Conservation (phyloP, 1,140 invertebrate genomes). For the Drosophila funebris region DNA sequence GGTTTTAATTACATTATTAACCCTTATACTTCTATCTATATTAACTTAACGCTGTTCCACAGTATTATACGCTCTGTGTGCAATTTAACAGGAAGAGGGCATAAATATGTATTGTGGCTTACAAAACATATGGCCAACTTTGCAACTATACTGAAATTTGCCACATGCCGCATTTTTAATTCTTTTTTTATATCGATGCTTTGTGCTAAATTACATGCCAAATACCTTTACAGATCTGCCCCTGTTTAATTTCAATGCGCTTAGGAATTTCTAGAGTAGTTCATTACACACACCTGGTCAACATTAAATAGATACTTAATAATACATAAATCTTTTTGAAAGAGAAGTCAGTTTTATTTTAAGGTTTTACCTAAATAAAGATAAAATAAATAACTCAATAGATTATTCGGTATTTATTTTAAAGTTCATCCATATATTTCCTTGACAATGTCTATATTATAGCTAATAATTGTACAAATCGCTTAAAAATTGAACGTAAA, state of each 20-base stretch:
- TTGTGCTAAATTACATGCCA: constrained; percentile 52
- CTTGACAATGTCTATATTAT: not conserved
- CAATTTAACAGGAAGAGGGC: too few species aligned
- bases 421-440: not conserved
- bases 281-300: constrained; percentile 4
- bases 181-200: constrained; percentile 39
- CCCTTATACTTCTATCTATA: too few species aligned
- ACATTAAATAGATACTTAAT: constrained; percentile 2
- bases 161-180: constrained; percentile 33
- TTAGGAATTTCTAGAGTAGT: not conserved
- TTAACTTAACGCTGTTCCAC: too few species aligned
- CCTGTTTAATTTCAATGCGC: constrained; percentile 12
- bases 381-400: too few species aligned
- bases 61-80: too few species aligned
- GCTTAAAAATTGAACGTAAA: constrained; percentile 4
- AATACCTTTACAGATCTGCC: constrained; percentile 38
- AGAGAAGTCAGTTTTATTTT: not conserved
- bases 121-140: constrained; percentile 40
- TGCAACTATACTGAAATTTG: constrained; percentile 22
- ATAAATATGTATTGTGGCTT: not conserved
- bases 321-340: not conserved
- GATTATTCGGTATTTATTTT: too few species aligned
- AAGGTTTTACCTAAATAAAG: too few species aligned
- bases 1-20: too few species aligned
- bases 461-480: not conserved